Percentiles rank a stretch among this genome's conserved stretches.
Conservation (phyloP, 1,140 invertebrate genomes). For the Calliopsis andreniformis region DNA sequence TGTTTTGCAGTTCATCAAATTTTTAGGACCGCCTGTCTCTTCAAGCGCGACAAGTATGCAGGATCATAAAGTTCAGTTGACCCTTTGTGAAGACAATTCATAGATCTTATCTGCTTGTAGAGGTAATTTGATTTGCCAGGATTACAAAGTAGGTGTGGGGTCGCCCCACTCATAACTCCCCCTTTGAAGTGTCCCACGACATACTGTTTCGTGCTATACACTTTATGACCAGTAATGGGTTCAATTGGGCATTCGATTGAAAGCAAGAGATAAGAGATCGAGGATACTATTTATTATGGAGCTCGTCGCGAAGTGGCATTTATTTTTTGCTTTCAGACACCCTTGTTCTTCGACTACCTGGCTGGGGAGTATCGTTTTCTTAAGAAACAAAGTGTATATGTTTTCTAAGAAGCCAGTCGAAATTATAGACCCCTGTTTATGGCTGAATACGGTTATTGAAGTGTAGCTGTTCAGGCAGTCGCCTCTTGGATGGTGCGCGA, state of each 20-base stretch:
- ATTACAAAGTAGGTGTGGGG: constrained; percentile 19
- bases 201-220: constrained; percentile 36
- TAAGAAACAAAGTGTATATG: background rate
- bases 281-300: background rate
- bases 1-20: background rate
- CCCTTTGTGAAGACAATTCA: constrained; percentile 14
- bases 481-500: background rate
- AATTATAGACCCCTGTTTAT: constrained; percentile 9
- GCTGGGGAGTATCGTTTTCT: background rate
- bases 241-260: constrained; percentile 6
- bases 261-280: background rate
- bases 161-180: constrained; percentile 5
- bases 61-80: constrained; percentile 21
- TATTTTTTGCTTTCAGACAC: background rate
- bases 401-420: background rate
- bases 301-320: too few relatives aligned
- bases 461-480: background rate
- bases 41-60: background rate
- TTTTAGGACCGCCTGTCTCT: background rate
- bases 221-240: constrained; percentile 17
- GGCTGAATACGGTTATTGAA: background rate
- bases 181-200: constrained; percentile 31
- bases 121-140: constrained; percentile 42
- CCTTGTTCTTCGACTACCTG: background rate
- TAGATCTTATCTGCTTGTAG: constrained; percentile 39